Base-by-base conservation (phyloP, 2,888 invertebrate genomes). In the Macroteleia sp. region DNA sequence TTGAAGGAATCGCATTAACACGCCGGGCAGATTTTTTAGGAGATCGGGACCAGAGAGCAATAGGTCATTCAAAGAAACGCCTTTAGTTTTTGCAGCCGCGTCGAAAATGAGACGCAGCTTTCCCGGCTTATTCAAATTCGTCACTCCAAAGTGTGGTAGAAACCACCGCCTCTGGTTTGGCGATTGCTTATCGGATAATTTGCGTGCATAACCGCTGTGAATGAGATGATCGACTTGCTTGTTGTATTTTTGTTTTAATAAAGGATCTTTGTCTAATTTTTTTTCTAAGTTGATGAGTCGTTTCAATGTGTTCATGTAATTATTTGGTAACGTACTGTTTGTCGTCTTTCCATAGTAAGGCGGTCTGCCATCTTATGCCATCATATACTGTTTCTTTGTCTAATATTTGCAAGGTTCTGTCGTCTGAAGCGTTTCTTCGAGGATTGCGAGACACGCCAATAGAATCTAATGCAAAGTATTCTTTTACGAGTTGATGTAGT, bases 31-130 rank as follows among this genome's bases (percentile, higher is more conserved):
- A 3, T 89, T 83, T 10, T 79, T 75, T 3, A 88, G 62, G 4
- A 86, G 46, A 25, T 88, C 88, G 0, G 89, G 88, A 1, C 88
- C 90, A 14, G 78, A 83, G 1, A 89, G 30, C 2, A 91, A 50
- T 4, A 79, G 22, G 16, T 82, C 82, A 39, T 87, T 81, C 0
- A 88, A 56, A 0, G 79, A 81, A n/a, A n/a, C n/a, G n/a, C n/a
- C n/a, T n/a, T n/a, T n/a, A n/a, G n/a, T n/a, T n/a, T n/a, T n/a
- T n/a, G 84, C 84, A 0, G 87, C 86, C 0, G 86, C 86, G 41
- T 87, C 86, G 48, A 86, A 86, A 0, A 87, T 84, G 0, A 87
- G 34, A 2, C 86, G 70, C 0, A 87, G 48, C 62, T 85, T 85
- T 0, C 66, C 69, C 2, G 83, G 84, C 64, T 84, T 84, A 46